Base-by-base conservation (phyloP, 2,113 vertebrate species). In the Pseudois nayaur region DNA sequence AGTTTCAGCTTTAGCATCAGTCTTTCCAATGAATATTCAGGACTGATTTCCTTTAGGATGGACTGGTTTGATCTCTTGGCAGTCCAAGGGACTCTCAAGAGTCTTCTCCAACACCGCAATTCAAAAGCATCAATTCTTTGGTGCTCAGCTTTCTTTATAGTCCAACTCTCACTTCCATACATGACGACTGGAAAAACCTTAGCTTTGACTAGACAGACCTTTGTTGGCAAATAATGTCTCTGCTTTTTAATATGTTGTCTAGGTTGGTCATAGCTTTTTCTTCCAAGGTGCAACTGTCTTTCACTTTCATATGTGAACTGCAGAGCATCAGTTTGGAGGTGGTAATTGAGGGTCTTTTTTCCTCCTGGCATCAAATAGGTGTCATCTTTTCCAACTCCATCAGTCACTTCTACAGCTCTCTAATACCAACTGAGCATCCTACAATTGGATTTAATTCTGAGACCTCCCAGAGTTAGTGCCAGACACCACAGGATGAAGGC, bases 101-200 rank as follows among this genome's bases (percentile, higher is more conserved):
- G 64, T 36, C 64, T 71, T 71, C n/a, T 36, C 64, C n/a, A 36
- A 23, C 19, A 71, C 64, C 0, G 0, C 9, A 36, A 0, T 36
- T 36, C 64, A 71, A 71, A 71, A 36, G 9, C 64, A 6, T 10
- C 64, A 36, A 12, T 71, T 71, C n/a, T 71, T 71, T 0, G 1
- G n/a, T 1, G 1, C n/a, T 71, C 64, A 71, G 64, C 64, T 36
- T 71, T 71, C n/a, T 71, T 36, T 21, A 36, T 0, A 11, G n/a
- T 36, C 64, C n/a, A 36, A 21, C 64, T 21, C 17, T 71, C 4
- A 2, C 64, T 3, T 36, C 64, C 64, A 36, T 71, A 71, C n/a
- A 71, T 36, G 64, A 36, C 8, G 1, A 11, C n/a, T 71, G 64
- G 64, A 1, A 36, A 36, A 71, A 36, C 2, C n/a, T 1, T 71